Conservation (phyloP, 2,888 invertebrate genomes). For the Campoplex nolae region DNA sequence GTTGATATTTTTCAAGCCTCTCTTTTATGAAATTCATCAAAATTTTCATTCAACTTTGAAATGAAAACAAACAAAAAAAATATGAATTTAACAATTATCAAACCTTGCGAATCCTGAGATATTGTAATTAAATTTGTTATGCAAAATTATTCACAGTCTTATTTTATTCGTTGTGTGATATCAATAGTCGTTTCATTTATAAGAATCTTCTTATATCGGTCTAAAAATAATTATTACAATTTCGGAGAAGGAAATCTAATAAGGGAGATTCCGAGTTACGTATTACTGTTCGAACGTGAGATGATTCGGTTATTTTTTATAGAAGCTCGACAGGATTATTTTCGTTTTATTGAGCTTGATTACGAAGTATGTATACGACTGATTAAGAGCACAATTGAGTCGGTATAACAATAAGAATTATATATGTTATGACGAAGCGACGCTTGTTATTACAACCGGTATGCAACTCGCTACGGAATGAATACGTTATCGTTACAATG, state of each 20-base stretch:
- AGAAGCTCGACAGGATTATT: not conserved
- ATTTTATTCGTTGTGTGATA: too few species aligned
- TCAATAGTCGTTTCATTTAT: not conserved
- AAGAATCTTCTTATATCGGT: not conserved
- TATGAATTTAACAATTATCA: too few species aligned
- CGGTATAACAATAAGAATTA: too few species aligned
- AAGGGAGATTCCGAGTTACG: not conserved
- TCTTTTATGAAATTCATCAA: not conserved
- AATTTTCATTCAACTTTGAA: not conserved
- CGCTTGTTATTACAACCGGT: too few species aligned
- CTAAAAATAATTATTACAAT: not conserved
- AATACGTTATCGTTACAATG: not conserved
- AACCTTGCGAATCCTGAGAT: too few species aligned
- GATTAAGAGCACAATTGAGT: not conserved
- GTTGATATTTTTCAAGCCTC: not conserved
- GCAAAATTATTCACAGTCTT: too few species aligned
- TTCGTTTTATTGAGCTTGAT: not conserved
- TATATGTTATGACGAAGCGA: too few species aligned
- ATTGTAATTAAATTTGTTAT: not conserved
- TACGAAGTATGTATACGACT: not conserved
- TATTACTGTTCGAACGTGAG: not conserved
- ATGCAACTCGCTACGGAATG: too few species aligned
- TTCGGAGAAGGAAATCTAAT: not conserved
- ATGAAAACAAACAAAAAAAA: not conserved
- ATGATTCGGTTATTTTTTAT: not conserved